phyloP scores from a whole-genome alignment of 2,888 invertebrate species.

The Opisthograptis luteolata region DNA sequence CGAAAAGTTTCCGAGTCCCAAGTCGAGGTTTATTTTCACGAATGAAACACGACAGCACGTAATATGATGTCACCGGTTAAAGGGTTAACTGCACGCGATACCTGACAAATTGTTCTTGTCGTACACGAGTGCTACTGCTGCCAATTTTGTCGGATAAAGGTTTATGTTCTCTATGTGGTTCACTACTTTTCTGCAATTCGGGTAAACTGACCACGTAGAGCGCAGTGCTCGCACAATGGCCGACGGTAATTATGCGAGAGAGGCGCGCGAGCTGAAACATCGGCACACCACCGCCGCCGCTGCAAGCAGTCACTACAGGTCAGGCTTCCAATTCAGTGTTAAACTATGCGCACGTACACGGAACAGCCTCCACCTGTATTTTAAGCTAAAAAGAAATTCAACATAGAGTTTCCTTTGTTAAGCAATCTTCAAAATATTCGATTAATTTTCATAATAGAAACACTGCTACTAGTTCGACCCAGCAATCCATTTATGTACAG shows the following conservation, averaged over 20 bases:
- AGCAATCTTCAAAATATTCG: conserved; percentile 12
- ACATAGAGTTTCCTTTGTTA: not conserved
- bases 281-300: conserved; percentile 19
- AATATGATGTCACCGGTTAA: conserved; percentile 24
- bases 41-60: conserved; percentile 18
- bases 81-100: conserved; percentile 12
- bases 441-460: conserved; percentile 21
- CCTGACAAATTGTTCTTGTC: conserved; percentile 6
- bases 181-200: conserved; percentile 65
- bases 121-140: conserved; percentile 8
- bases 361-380: not conserved
- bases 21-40: not conserved
- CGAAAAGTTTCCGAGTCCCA: not conserved
- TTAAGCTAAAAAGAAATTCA: conserved; percentile 2
- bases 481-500: conserved; percentile 16
- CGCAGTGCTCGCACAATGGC: conserved; percentile 67
- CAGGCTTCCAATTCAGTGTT: conserved; percentile 30
- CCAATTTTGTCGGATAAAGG: conserved; percentile 47
- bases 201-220: conserved; percentile 66
- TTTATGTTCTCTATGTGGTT: conserved; percentile 57
- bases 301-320: conserved; percentile 30
- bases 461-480: conserved; percentile 2
- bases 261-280: conserved; percentile 58
- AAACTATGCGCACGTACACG: conserved; percentile 15
- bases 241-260: conserved; percentile 75